Evolutionary conservation across 2,113 vertebrate species (phyloP).

Genomic region (Cyanocitta stelleri): DNA sequence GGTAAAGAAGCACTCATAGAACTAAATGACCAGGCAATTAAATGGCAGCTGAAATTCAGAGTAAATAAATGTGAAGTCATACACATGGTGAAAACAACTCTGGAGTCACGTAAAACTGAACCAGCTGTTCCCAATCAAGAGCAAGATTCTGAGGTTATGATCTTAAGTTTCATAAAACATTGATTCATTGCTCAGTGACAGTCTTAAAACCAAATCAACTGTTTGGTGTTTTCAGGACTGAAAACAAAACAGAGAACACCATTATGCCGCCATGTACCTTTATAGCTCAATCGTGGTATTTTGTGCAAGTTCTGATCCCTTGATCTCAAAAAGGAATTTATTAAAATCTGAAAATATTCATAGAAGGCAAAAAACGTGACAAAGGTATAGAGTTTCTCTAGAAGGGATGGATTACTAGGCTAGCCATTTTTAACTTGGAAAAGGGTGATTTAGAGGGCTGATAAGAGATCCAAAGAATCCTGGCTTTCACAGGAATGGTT

Average conservation of each 20-base stretch:
- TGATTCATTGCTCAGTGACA: constrained; percentile 1
- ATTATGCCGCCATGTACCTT: background rate
- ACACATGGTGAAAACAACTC: background rate
- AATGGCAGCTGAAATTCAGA: background rate
- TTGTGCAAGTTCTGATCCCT: background rate
- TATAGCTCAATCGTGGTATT: background rate
- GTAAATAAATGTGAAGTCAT: background rate
- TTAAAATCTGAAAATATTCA: background rate
- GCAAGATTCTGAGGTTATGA: constrained; percentile 1
- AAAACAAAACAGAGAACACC: background rate
- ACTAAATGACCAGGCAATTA: background rate
- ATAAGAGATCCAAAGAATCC: background rate
- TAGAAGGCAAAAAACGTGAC: background rate
- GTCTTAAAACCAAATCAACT: background rate
- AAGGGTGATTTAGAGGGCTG: background rate
- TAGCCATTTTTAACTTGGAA: background rate
- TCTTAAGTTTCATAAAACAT: constrained; percentile 10
- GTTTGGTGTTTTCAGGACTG: background rate
- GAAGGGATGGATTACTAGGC: background rate
- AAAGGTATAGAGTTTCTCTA: background rate
- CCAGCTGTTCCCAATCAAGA: constrained; percentile 16
- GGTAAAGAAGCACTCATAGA: background rate
- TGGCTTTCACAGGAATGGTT: background rate
- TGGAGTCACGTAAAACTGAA: background rate
- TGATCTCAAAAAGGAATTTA: background rate